Percentiles rank a stretch among this genome's conserved stretches.
Conservation (phyloP, 2,797 vertebrate genomes). For the Hippocampus kuda region DNA sequence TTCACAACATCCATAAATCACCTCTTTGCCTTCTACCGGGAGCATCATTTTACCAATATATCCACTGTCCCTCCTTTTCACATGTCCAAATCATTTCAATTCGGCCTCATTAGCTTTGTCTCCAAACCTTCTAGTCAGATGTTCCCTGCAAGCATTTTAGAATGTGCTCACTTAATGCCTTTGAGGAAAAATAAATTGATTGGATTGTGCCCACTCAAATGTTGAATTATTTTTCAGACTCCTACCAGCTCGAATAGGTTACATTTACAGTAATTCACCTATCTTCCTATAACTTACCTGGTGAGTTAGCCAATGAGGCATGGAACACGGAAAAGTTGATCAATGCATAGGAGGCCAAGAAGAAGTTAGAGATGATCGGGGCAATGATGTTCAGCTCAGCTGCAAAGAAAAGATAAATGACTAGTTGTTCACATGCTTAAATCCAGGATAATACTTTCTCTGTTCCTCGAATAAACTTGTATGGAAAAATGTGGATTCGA, state of each 20-base stretch:
- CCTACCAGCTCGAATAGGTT: background rate
- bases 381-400: constrained; percentile 89
- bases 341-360: constrained; percentile 94
- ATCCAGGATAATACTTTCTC: background rate
- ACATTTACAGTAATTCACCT: background rate
- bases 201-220: no score
- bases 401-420: constrained; percentile 43
- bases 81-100: background rate
- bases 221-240: constrained; percentile 13
- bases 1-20: no score
- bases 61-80: background rate
- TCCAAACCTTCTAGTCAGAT: background rate
- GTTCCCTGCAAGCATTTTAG: background rate
- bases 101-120: background rate
- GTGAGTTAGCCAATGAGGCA: constrained; percentile 96
- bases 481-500: no score
- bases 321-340: constrained; percentile 99
- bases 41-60: background rate
- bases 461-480: no score
- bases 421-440: background rate
- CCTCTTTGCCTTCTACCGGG: background rate
- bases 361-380: constrained; percentile 98
- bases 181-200: background rate
- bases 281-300: constrained; percentile 70
- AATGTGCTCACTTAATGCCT: background rate